These are phyloP conservation scores for Nymphalis c-album DNA, from an alignment of 2,888 invertebrate species.

Conservation along the genomic window DNA sequence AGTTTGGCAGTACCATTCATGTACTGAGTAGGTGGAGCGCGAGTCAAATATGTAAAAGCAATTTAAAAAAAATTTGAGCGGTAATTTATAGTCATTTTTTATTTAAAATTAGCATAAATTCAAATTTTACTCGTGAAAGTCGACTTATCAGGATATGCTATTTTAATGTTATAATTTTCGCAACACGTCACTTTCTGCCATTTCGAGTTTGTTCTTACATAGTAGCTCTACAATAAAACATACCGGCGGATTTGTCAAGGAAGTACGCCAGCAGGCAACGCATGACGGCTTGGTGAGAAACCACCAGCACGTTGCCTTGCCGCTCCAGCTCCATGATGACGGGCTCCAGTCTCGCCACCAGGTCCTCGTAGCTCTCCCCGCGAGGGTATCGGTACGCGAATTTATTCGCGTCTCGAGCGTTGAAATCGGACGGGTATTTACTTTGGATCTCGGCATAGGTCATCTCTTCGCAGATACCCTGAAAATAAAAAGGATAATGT, in stretches of 20 bases:
- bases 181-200: no score
- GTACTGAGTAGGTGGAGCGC: no score
- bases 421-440: constrained; percentile 97
- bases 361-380: constrained; percentile 98
- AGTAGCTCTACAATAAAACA: constrained; percentile 41
- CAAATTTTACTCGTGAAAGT: no score
- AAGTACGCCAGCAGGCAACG: constrained; percentile 98
- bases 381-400: constrained; percentile 96
- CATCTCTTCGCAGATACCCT: constrained; percentile 99
- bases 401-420: constrained; percentile 97
- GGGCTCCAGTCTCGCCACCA: constrained; percentile 98
- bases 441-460: constrained; percentile 98
- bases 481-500: constrained; percentile 31
- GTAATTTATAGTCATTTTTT: no score
- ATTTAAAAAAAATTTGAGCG: no score
- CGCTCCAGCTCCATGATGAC: constrained; percentile 99
- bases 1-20: no score
- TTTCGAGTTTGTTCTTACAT: no score
- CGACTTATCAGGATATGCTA: no score
- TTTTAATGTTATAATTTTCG: no score
- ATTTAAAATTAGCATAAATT: no score
- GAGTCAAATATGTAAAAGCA: no score
- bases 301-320: constrained; percentile 97
- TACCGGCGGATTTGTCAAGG: constrained; percentile 95
- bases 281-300: constrained; percentile 98